Base-by-base conservation (phyloP, 64 coral and sea anemone species). In the Acropora tenuis region DNA sequence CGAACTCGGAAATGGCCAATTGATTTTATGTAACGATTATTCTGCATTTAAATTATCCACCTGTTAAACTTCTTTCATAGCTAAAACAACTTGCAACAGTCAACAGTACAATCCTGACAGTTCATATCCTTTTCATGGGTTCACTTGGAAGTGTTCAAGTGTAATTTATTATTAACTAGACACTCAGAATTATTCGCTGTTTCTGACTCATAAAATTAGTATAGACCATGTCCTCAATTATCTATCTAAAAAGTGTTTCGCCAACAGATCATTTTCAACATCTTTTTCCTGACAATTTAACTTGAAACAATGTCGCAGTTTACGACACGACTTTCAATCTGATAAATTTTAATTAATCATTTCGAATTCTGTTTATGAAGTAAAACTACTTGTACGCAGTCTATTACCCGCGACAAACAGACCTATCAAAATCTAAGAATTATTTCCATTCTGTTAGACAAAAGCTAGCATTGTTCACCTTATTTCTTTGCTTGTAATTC, bases 11-110 rank as follows among this genome's bases (percentile, higher is more conserved):
- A 30, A 30, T 30, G 30, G 30, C 30, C 45, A 11, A 78, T 49
- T 44, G 13, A 4, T 49, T 18, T 78, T 4, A 48, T 48, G 49
- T 48, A 18, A 15, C 44, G 18, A 78, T 82, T 82, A 16, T 63
- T 66, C 17, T 48, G 8, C n/a, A 82, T 82, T 82, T 63, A 82
- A 61, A 82, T 63, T 53, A 63, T 82, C 41, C 45, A 82, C 79
- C 79, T 82, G 79, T 82, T 82, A 41, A 45, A 82, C 53, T 63
- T 15, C 60, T 44, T 82, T 50, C 1, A 1, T 11, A 13, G 10
- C 60, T 63, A 15, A 7, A 11, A 63, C 3, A 82, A 43, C 57
- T 82, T 13, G 3, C 57, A 10, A 66, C 11, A 48, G 61, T 48
- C 63, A 66, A 69, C 16, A 84, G 49, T 30, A 7, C 52, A 55